Percentiles rank a stretch among this genome's conserved stretches.
These are phyloP conservation scores for Balearica regulorum DNA, from an alignment of 2,797 vertebrate species.

Conservation along the genomic window DNA sequence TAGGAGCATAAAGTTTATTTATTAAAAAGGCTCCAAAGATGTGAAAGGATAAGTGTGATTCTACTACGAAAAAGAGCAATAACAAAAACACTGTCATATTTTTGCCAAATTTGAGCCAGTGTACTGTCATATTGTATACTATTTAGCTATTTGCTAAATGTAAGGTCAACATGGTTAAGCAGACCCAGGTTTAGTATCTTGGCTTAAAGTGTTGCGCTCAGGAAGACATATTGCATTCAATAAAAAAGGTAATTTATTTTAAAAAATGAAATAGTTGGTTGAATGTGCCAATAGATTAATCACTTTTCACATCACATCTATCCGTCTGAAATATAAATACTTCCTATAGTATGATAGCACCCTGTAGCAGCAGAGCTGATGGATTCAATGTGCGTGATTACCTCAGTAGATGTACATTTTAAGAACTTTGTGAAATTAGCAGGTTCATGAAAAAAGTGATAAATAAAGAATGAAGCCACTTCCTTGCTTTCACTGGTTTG, in stretches of 20 bases:
- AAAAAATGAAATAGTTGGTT: not conserved
- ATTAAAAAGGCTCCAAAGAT: not conserved
- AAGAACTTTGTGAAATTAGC: not conserved
- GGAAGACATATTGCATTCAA: not conserved
- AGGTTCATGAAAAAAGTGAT: not conserved
- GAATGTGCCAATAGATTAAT: not conserved
- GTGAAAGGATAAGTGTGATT: not conserved
- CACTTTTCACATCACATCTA: not conserved
- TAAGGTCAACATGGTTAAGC: not conserved
- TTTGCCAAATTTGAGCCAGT: not conserved
- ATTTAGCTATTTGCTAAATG: not conserved
- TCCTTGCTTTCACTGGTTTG: not conserved
- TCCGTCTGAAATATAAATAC: not conserved
- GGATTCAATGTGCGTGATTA: not conserved
- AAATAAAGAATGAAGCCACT: not conserved
- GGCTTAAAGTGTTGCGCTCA: not conserved
- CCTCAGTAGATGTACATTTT: not conserved
- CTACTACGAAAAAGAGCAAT: not conserved
- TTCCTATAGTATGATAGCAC: not conserved
- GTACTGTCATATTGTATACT: not conserved
- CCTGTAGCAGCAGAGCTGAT: not conserved
- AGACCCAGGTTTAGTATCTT: not conserved
- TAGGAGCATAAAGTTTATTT: not conserved
- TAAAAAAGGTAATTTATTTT: not conserved
- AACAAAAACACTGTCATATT: not conserved